These are phyloP conservation scores for Lamellibrachia satsuma DNA, from an alignment of 2,888 invertebrate species.

Conservation along the genomic window DNA sequence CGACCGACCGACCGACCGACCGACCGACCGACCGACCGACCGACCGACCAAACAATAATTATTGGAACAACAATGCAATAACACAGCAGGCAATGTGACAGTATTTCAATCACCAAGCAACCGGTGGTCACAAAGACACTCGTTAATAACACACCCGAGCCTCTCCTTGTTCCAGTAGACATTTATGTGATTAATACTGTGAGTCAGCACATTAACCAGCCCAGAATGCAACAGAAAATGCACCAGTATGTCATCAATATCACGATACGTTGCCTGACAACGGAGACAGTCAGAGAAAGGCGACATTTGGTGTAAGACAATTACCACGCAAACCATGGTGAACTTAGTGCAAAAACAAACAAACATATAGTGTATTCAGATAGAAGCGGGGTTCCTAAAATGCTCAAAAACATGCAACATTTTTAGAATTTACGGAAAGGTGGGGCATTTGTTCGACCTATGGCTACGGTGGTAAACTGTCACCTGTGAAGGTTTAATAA, in stretches of 20 bases:
- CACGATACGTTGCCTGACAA: not conserved
- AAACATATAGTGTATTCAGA: too few species aligned
- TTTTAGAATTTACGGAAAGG: too few species aligned
- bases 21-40: too few species aligned
- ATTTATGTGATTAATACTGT: not conserved
- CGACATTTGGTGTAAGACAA: not conserved
- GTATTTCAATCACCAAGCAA: not conserved
- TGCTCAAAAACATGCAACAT: too few species aligned
- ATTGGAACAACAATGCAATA: not conserved
- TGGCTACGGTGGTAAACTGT: not conserved
- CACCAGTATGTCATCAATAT: not conserved
- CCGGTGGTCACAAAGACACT: not conserved
- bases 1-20: not conserved
- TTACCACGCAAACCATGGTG: too few species aligned
- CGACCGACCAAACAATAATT: not conserved
- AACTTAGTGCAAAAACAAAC: too few species aligned
- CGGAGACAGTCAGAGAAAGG: not conserved
- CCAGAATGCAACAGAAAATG: not conserved
- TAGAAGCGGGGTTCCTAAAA: too few species aligned
- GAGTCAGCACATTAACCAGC: not conserved
- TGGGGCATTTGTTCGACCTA: too few species aligned
- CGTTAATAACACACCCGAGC: not conserved
- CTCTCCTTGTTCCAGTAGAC: not conserved
- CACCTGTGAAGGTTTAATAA: not conserved
- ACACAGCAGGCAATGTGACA: not conserved